Evolutionary conservation across 1,140 invertebrate species (phyloP), one percentile per base, ranked within the genome.

Genomic region (Drosophila pandora): DNA sequence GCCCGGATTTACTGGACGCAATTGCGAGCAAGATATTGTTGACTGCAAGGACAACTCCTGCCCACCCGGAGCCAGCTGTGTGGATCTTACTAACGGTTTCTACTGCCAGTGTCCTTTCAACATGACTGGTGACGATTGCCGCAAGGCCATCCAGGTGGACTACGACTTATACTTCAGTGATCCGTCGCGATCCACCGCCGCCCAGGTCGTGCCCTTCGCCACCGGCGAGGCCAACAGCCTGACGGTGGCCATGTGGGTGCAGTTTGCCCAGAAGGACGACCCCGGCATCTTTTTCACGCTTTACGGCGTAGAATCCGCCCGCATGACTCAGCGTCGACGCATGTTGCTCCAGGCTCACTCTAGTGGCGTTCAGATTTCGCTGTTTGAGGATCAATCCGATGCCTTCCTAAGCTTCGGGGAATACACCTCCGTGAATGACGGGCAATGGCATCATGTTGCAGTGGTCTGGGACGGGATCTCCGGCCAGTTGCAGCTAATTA

Each of bases 101-200:
- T 97, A 98, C 90, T 99, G 98, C 85, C 96, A 98, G 91, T 99
- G 97, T 94, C 97, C 97, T 32, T 98, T 98, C 92, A 98, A 99
- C 90, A 93, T 98, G 69, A 99, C 98, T 56, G 98, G 98, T 41
- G 97, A 98, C 90, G 97, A 98, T 85, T 99, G 98, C 79, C 94
- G 98, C 91, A 99, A 99, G 94, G 95, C 97, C 96, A 97, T 99
- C 53, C 97, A 97, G 92, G 97, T 98, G 6, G 97, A 99, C 91
- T 99, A 99, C 87, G 98, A 99, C 89, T 92, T 99, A 1, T 97
- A 97, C 94, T 98, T 99, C 87, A 97, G 96, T 82, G 97, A 99
- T 91, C 95, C 96, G 49, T 93, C 95, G 23, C 94, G 97, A 9
- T 97, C 97, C 56, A 97, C 96, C 75, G 97, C 97, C 7, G 95